Base-by-base conservation (phyloP, 2,888 invertebrate genomes). In the Cyaniris semiargus region DNA sequence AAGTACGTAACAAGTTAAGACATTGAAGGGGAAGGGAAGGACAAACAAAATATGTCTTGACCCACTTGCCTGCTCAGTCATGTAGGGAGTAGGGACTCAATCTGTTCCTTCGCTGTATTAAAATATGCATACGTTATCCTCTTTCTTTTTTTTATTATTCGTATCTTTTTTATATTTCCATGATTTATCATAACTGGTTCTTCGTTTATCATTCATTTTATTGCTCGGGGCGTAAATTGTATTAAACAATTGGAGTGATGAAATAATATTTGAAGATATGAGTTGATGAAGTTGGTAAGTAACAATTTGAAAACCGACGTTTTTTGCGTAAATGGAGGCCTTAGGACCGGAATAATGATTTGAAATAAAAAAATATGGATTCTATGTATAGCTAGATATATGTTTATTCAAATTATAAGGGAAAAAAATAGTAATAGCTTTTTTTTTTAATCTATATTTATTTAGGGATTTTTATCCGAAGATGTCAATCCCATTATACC, bases 1-100 rank as follows among this genome's bases (percentile, higher is more conserved):
- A n/a, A 38, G 38, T 6, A 72, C 38, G 72, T 23, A 72, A 72
- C 66, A n/a, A 72, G 71, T 38, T 71, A 71, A 71, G 72, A 72
- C 21, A 72, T 72, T 71, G 38, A 72, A 21, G 72, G 44, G 38
- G 44, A 23, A 6, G 66, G 27, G 44, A 44, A 13, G 44, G 44
- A 23, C 72, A 72, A 71, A 71, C 38, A 71, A n/a, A 70, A 21
- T 21, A 38, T 44, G 44, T 15, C 72, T 72, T 72, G 72, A 72
- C 72, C 72, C 38, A 72, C 21, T 72, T 72, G 44, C 44, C 13
- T 72, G 23, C 34, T 38, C 72, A 72, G 23, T 72, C 38, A 71
- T 38, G 72, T 38, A 21, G 44, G 72, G 44, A 44, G 72, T 38
- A 21, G 44, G 72, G 44, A 44, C 72, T 44, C 72, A 72, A 72